Conservation (phyloP, 2,113 vertebrate species). For the Empidonax traillii region DNA sequence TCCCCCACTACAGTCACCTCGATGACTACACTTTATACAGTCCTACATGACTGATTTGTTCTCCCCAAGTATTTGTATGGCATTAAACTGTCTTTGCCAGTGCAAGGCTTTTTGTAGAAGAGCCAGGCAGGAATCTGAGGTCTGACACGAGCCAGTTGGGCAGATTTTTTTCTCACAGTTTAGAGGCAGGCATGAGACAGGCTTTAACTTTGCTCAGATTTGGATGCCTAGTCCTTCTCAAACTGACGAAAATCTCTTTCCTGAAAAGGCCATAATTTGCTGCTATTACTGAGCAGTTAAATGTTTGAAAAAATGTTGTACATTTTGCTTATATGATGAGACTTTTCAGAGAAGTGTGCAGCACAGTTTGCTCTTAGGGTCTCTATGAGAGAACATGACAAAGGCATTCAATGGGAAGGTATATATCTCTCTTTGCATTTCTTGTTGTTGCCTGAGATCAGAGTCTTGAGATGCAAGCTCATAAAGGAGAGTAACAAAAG, state of each 20-base stretch:
- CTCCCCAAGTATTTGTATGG: neutral
- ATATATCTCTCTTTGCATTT: neutral
- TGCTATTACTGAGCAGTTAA: too few species aligned
- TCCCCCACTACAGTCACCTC: neutral
- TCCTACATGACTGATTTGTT: neutral
- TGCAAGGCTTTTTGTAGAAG: neutral
- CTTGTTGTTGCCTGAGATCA: neutral
- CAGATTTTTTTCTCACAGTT: neutral
- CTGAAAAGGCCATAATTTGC: neutral
- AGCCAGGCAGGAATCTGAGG: fast-evolving
- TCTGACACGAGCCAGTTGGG: neutral
- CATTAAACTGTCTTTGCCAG: neutral
- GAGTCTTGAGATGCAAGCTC: neutral
- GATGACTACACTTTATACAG: neutral
- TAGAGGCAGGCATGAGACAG: neutral
- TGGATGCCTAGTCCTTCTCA: neutral
- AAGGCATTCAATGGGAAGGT: neutral
- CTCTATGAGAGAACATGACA: neutral
- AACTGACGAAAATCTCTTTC: neutral
- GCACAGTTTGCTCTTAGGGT: neutral
- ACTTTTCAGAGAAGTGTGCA: neutral
- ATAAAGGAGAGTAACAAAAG: neutral
- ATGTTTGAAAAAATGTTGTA: neutral
- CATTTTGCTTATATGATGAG: neutral
- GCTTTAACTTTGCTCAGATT: neutral